Percentiles rank a stretch among this genome's conserved stretches.
Conservation (phyloP, 1,140 invertebrate species). For the Oreohelix idahoensis region DNA sequence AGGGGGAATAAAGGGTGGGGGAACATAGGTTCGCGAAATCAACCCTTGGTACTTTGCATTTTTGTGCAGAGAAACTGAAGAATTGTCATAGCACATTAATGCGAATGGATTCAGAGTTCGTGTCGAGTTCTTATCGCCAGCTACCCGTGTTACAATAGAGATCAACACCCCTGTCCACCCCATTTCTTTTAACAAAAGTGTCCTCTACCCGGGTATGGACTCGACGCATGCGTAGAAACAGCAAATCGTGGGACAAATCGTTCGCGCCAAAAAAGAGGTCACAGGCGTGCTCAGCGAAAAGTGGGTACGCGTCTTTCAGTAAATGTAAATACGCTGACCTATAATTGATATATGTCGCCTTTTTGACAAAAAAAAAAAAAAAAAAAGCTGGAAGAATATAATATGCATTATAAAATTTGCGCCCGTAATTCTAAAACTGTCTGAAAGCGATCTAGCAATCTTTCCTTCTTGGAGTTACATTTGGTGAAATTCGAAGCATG, state of each 20-base stretch:
- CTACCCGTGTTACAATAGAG: neutral
- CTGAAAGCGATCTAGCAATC: neutral
- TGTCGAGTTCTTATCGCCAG: too few relatives aligned
- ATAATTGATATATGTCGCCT: too few relatives aligned
- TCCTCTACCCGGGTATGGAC: neutral
- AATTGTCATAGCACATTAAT: neutral
- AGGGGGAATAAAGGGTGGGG: neutral
- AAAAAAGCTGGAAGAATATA: neutral
- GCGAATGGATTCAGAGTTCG: neutral
- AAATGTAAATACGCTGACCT: too few relatives aligned
- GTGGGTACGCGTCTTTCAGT: too few relatives aligned
- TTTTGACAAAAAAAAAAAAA: neutral
- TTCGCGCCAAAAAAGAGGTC: neutral
- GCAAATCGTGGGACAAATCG: neutral
- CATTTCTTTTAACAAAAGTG: neutral
- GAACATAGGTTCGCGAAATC: neutral
- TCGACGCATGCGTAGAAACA: neutral
- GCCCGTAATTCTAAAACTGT: neutral
- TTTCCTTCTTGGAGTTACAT: neutral
- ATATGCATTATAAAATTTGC: neutral
- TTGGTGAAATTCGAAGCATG: neutral
- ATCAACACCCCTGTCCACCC: neutral
- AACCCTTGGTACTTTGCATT: neutral
- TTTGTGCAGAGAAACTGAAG: neutral
- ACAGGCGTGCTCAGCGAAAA: neutral